phyloP scores from a whole-genome alignment of 2,888 invertebrate species.

The Campoplex nolae region DNA sequence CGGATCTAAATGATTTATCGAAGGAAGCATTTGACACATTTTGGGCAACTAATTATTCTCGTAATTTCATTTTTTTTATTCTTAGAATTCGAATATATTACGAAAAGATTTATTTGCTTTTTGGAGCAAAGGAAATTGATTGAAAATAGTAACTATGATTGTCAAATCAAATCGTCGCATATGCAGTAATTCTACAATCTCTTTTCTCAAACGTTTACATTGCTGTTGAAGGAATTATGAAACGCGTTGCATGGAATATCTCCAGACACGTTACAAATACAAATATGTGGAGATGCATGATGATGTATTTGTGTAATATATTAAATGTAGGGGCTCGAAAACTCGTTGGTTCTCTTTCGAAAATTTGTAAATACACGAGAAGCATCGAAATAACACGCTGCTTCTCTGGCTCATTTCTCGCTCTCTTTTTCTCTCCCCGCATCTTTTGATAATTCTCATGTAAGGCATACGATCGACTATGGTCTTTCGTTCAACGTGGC shows the following conservation, averaged over 20 bases:
- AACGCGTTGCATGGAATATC: constrained; percentile 45
- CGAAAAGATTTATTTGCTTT: background rate
- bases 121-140: background rate
- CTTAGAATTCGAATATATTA: background rate
- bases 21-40: background rate
- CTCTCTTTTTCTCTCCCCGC: constrained; percentile 23
- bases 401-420: background rate
- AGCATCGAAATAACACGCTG: constrained; percentile 24
- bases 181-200: constrained; percentile 47
- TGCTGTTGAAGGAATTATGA: constrained; percentile 50
- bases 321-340: constrained; percentile 51
- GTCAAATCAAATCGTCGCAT: constrained; percentile 13
- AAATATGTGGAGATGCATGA: background rate
- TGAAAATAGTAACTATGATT: background rate
- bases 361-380: constrained; percentile 10
- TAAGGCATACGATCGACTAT: constrained; percentile 28
- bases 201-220: background rate
- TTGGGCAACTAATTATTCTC: background rate
- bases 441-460: constrained; percentile 3
- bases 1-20: no score
- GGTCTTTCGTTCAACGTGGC: constrained; percentile 48
- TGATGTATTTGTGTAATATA: constrained; percentile 28
- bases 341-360: constrained; percentile 45
- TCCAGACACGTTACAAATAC: constrained; percentile 2
- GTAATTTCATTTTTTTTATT: background rate